Evolutionary conservation across 2,113 vertebrate species (phyloP).

Genomic region (Capreolus pygargus): DNA sequence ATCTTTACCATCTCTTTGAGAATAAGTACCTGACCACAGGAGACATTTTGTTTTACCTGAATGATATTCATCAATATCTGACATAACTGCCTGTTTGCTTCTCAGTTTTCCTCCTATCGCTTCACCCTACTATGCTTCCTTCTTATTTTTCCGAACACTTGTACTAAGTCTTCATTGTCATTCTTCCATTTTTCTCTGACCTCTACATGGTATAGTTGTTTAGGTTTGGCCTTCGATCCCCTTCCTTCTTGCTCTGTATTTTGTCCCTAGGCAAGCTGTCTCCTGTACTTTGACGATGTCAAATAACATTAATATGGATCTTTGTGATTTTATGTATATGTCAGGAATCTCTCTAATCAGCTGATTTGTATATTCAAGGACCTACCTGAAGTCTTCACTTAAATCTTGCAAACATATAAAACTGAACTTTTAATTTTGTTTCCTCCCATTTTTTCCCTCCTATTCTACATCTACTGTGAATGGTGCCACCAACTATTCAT

Average conservation of each 20-base stretch:
- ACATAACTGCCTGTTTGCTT: not conserved
- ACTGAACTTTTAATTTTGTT: not conserved
- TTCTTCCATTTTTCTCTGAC: not conserved
- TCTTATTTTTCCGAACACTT: not conserved
- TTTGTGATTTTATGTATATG: not conserved
- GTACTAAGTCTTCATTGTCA: not conserved
- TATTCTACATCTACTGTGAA: not conserved
- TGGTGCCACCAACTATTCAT: not conserved
- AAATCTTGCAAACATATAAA: not conserved
- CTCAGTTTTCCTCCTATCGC: not conserved
- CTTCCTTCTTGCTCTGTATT: not conserved
- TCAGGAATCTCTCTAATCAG: not conserved
- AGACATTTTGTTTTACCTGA: not conserved
- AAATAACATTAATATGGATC: not conserved
- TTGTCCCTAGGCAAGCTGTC: not conserved
- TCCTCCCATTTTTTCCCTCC: not conserved
- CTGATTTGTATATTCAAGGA: not conserved
- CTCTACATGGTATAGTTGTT: not conserved
- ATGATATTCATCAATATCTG: not conserved
- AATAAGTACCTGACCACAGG: not conserved
- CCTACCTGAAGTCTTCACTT: not conserved
- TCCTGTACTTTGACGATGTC: not conserved
- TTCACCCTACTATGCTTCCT: not conserved
- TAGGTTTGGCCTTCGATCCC: not conserved
- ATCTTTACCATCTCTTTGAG: not conserved